phyloP scores from a whole-genome alignment of 2,113 vertebrate species.

The Podarcis cretensis region DNA sequence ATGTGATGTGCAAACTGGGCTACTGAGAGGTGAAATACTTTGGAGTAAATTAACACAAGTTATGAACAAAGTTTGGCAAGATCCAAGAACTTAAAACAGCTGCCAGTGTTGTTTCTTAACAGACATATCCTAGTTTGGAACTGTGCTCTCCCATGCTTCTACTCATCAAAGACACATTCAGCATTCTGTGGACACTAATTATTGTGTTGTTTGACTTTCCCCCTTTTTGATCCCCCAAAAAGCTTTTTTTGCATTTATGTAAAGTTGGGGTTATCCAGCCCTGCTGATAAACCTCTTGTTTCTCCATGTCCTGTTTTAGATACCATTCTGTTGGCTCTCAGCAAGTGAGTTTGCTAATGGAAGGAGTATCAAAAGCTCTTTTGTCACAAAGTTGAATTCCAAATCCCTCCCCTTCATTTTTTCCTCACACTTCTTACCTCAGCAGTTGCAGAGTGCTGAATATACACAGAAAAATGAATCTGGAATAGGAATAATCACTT shows the following conservation, averaged over 20 bases:
- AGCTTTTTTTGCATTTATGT: too few species aligned
- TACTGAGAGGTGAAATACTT: not conserved
- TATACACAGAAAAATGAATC: not conserved
- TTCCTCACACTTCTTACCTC: not conserved
- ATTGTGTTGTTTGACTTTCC: too few species aligned
- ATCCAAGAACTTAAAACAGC: not conserved
- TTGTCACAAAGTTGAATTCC: not conserved
- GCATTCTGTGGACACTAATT: too few species aligned
- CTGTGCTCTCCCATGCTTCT: not conserved
- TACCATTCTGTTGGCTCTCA: too few species aligned
- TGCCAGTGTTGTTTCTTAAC: not conserved
- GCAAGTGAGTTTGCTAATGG: too few species aligned
- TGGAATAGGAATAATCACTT: not conserved
- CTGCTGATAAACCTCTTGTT: too few species aligned
- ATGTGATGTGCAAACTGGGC: too few species aligned
- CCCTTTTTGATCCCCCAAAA: too few species aligned
- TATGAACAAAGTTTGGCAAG: constrained; percentile 14
- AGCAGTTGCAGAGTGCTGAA: too few species aligned
- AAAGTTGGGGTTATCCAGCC: too few species aligned
- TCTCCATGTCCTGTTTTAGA: too few species aligned
- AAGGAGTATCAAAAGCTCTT: not conserved
- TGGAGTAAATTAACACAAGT: not conserved
- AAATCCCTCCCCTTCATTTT: not conserved
- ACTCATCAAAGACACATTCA: not conserved
- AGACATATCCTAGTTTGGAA: not conserved